phyloP scores from a whole-genome alignment of 2,888 invertebrate species.

The Ptycholaimellus sp. region DNA sequence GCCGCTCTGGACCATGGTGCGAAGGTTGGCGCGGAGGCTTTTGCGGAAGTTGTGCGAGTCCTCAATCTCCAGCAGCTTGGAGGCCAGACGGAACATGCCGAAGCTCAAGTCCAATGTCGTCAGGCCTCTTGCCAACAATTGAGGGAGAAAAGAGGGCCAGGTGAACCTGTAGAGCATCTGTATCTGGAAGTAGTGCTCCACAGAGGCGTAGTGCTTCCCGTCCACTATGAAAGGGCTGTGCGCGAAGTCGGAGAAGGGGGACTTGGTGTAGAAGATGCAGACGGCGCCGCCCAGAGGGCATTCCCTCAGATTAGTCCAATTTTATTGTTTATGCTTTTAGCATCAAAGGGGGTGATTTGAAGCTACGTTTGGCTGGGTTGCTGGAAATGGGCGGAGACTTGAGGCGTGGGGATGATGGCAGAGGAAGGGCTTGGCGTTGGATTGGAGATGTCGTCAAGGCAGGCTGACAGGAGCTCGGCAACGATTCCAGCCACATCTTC shows the following conservation, averaged over 20 bases:
- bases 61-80: neutral
- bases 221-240: slow-evolving; percentile 2
- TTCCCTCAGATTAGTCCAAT: no score
- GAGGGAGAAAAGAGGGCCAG: neutral
- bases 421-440: no score
- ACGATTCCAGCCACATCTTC: no score
- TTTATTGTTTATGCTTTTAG: no score
- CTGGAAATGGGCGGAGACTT: no score
- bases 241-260: slow-evolving; percentile 5
- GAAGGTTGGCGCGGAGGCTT: neutral
- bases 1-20: neutral
- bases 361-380: no score
- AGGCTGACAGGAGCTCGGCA: no score
- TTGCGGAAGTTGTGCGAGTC: slow-evolving; percentile 3
- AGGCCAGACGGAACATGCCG: slow-evolving; percentile 5
- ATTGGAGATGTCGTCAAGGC: no score
- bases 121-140: neutral
- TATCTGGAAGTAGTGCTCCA: slow-evolving; percentile 6
- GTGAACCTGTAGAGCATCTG: neutral
- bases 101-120: slow-evolving; percentile 4
- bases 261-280: slow-evolving; percentile 6
- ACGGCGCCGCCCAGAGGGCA: slow-evolving; percentile 3
- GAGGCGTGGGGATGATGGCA: no score
- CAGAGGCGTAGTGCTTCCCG: slow-evolving; percentile 1
- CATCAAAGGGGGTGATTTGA: no score